Evolutionary conservation across 2,113 vertebrate genomes (phyloP), one percentile per base, ranked within the genome.

Genomic region (Mormoops blainvillei): DNA sequence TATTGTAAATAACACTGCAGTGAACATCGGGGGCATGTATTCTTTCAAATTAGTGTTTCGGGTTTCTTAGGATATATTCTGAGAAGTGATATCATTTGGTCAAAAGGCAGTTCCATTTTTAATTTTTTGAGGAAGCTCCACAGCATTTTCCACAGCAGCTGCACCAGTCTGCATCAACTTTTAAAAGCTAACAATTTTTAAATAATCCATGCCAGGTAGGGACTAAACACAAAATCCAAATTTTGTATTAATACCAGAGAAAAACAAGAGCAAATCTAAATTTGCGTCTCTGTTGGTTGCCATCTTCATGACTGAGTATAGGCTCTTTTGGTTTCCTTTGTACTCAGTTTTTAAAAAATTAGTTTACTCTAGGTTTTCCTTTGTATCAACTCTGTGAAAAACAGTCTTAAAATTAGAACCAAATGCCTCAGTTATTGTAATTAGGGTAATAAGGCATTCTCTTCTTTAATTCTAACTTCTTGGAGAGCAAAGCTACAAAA

Each of bases 191-290:
- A 65, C 67, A 63, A 71, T 52, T 87, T 92, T 89, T 24, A 94
- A 93, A 94, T 54, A 93, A 48, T 67, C 28, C 26, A 84, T 82
- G 45, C 19, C 76, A 87, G 20, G 16, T 24, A 80, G 65, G 14
- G 41, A 89, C 95, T 91, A 93, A 92, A 89, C 24, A 81, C 20
- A 92, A 83, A 87, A 61, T 87, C 33, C 54, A 96, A 94, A 87
- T 54, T 78, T 19, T 89, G 14, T 58, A 31, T 85, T 77, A 74
- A 4, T 50, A 73, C 24, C 33, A 89, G 24, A 88, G 45, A 77
- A 56, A 96, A 85, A 33, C 33, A 88, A 91, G 26, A 61, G 70
- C 18, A 33, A 84, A 24, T 7, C 5, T 45, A 82, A 78, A 56
- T 31, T 10, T 71, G 33, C 4, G 38, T 36, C 10, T 74, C 1